These are phyloP conservation scores for Notiomystis cincta DNA, from an alignment of 2,113 vertebrate species.

Conservation along the genomic window DNA sequence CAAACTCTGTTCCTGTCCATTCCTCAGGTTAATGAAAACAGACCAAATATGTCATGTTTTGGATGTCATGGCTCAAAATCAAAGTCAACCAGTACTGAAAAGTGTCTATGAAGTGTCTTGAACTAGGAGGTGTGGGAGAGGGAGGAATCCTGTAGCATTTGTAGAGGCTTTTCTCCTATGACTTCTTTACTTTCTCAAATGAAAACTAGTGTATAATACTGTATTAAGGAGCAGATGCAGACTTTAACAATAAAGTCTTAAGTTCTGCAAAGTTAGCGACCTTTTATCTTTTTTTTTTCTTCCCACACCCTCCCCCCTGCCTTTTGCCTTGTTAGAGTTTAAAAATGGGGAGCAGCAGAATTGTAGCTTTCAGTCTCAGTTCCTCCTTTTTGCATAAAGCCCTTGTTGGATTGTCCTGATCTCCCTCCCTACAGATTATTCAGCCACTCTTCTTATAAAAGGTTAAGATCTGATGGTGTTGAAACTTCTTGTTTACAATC, in stretches of 20 bases:
- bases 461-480: constrained; percentile 44
- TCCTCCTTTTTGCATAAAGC: constrained; percentile 12
- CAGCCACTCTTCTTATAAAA: background rate
- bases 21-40: background rate
- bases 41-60: background rate
- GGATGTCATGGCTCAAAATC: background rate
- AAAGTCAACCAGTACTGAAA: background rate
- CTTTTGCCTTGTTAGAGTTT: background rate
- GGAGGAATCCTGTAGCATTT: background rate
- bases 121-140: background rate
- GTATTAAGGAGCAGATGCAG: background rate
- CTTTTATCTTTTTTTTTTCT: background rate
- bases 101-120: background rate
- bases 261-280: background rate
- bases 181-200: background rate
- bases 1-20: background rate
- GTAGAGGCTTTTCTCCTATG: background rate
- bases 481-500: constrained; percentile 40
- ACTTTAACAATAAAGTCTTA: background rate
- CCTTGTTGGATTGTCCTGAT: background rate
- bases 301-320: background rate
- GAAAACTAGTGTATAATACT: background rate
- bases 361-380: background rate
- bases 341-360: background rate
- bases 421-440: background rate